Evolutionary conservation across 2,113 vertebrate species (phyloP), one percentile per base, ranked within the genome.

Genomic region (Plestiodon gilberti): DNA sequence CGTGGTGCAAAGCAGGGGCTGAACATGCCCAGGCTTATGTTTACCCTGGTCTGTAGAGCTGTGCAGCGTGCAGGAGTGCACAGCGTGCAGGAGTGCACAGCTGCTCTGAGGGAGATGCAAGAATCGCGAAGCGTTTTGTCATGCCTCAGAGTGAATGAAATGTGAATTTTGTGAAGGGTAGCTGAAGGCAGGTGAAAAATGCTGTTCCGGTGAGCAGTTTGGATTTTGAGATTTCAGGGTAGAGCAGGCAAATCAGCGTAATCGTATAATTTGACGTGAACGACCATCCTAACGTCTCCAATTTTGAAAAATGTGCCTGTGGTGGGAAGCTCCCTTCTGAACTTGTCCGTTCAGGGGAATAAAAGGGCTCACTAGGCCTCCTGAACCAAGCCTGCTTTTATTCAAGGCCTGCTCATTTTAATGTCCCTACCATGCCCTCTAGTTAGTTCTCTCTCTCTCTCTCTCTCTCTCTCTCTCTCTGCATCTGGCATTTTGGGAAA

Each of bases 141-240:
- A n/a, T 0, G 10, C 48, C 20, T 8, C 25, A 11, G 33, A 38
- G 17, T 38, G 35, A 9, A 2, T 8, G 55, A 59, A 14, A 52
- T 38, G 33, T 6, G 23, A 33, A 28, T 40, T 28, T 65, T n/a
- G 15, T 85, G 7, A 55, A 57, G 40, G 25, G 48, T 55, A n/a
- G 35, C 13, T 35, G 3, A 4, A 35, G 14, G 23, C 61, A 28
- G 8, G 64, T 25, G n/a, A 14, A 25, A 1, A 2, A 0, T 23
- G 0, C 23, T 17, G 10, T 35, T 22, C 52, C 57, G 0, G 0
- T 0, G 0, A 67, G 77, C 79, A 87, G 30, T 18, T 82, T 33
- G 6, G 78, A 18, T 30, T 35, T 38, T n/a, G 0, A 1, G 30
- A 0, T 22, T 48, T 75, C 61, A 18, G 20, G 59, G 10, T 2